Evolutionary conservation across 2,888 invertebrate species (phyloP), one percentile per base, ranked within the genome.

Genomic region (Patella ulyssiponensis): DNA sequence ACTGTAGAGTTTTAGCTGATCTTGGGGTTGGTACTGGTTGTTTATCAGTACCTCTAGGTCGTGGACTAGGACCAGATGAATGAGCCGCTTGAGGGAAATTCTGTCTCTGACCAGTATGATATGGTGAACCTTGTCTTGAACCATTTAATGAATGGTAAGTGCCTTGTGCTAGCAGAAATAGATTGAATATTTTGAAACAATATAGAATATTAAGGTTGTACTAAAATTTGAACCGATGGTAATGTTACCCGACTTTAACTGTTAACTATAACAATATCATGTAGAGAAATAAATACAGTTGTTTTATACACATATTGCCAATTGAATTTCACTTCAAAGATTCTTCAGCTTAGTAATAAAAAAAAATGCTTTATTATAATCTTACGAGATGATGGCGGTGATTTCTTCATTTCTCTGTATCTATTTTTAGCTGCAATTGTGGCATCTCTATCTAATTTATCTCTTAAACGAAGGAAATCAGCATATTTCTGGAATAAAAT

Each of bases 381-480:
- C 64, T 64, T 64, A 64, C 64, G 23, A 23, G 20, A 20, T 64
- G 23, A 23, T 64, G 64, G 82, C 11, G 88, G 86, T 0, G 88
- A 87, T 44, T 76, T 79, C 75, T 82, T 86, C 79, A 83, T 75
- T 56, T 82, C 80, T 71, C 80, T 83, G 64, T 86, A 74, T 71
- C 83, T 82, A 77, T 86, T 86, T 69, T 76, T 82, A 1, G 88
- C 88, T 54, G 83, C 81, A 17, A 85, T 82, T 44, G 84, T 83
- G 7, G 87, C 85, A 72, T 83, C 82, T 72, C 83, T 84, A 77
- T 87, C 82, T 79, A 82, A 87, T 79, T 84, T 83, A 9, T 82
- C 76, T 72, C 88, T 80, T 27, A 88, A 81, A 23, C 86, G 86
- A 14, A 80, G 73, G 80, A 89, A 89, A 71, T 86, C 82, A 23